Evolutionary conservation across 2,113 vertebrate genomes (phyloP), one percentile per base, ranked within the genome.

Genomic region (Calidris pygmaea): DNA sequence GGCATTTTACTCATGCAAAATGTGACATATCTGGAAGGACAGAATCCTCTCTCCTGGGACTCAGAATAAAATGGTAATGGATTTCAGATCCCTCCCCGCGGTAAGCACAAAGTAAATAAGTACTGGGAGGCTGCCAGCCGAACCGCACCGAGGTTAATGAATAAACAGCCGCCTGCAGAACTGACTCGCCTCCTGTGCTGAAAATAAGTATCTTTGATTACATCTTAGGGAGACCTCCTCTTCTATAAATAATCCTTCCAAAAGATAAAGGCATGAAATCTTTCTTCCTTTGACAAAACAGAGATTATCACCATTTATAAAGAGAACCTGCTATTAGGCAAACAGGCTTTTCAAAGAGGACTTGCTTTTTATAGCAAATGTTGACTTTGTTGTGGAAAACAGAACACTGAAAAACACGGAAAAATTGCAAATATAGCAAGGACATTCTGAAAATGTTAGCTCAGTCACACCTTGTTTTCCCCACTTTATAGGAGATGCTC

Each of bases 121-220:
- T n/a, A 27, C 67, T 79, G 87, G 78, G 85, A 94, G 32, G 55
- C 81, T 89, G 91, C 93, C 94, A 96, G 87, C 56, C 35, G 14
- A 22, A 56, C 81, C 55, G 22, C 70, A 6, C 43, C 2, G 81
- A 91, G 82, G 93, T 95, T 95, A 94, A 96, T 94, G 94, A 90
- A 91, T 85, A 96, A 96, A 93, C 91, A 94, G 73, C 76, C 14
- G 77, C 94, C 93, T 63, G 91, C 85, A 76, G 93, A 32, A 52
- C 85, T 65, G 68, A 18, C 48, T 81, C 35, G 37, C 30, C 75
- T 60, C 3, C 93, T 81, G 17, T 20, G 21, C 77, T 85, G 85
- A 56, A 93, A 48, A 53, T 62, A 58, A 13, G 3, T 21, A 70
- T 79, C 93, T 85, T 59, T 59, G 74, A 53, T 75, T 76, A 62